phyloP scores from a whole-genome alignment of 2,888 invertebrate genomes.

The Acanthococcus lagerstroemiae region DNA sequence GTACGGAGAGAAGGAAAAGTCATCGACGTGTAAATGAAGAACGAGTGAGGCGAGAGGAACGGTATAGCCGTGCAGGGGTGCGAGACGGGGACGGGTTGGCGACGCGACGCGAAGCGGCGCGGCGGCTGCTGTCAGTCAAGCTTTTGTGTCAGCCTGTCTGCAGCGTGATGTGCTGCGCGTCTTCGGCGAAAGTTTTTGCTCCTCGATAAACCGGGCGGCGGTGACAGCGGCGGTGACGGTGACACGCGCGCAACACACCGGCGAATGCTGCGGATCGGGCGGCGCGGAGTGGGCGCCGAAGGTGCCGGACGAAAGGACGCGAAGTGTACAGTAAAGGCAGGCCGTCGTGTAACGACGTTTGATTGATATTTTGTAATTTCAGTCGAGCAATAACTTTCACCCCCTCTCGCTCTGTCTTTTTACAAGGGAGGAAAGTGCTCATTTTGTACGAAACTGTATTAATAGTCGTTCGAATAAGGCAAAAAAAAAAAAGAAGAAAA shows the following conservation, averaged over 20 bases:
- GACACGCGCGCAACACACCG: neutral
- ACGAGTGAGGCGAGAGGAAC: too few relatives aligned
- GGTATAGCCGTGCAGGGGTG: too few relatives aligned
- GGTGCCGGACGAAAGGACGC: neutral
- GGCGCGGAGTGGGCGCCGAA: neutral
- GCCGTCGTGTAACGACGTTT: neutral
- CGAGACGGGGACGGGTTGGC: constrained; percentile 10
- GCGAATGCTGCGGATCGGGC: neutral
- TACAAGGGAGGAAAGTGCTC: too few relatives aligned
- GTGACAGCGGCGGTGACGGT: neutral
- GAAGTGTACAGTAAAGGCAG: neutral
- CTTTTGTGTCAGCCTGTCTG: constrained; percentile 23
- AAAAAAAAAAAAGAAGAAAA: too few relatives aligned
- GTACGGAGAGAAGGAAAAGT: neutral
- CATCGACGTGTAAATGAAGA: neutral
- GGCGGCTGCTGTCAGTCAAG: constrained; percentile 19
- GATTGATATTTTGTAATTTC: neutral
- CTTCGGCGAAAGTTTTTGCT: neutral
- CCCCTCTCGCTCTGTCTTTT: too few relatives aligned
- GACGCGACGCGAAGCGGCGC: neutral
- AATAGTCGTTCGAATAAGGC: too few relatives aligned
- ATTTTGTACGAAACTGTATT: too few relatives aligned
- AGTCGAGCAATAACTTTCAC: too few relatives aligned
- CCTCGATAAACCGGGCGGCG: neutral
- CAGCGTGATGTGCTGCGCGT: constrained; percentile 16